phyloP scores from a whole-genome alignment of 1,140 invertebrate genomes.

The Palaemon carinicauda region DNA sequence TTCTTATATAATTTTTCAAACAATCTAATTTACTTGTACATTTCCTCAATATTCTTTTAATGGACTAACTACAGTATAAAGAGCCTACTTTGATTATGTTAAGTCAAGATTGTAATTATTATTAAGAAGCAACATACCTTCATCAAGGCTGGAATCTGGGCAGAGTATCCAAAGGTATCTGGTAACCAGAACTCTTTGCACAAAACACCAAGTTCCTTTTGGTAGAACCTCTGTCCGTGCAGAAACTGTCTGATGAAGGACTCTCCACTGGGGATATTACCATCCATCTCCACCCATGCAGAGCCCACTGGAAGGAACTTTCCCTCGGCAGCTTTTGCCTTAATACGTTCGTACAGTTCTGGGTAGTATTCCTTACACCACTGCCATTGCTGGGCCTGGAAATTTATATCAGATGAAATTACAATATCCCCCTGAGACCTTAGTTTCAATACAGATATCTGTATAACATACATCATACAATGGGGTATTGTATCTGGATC shows the following conservation, averaged over 20 bases:
- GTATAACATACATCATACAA: too few relatives aligned
- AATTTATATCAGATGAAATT: not conserved
- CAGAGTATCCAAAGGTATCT: slow-evolving; percentile 72
- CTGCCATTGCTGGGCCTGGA: slow-evolving; percentile 69
- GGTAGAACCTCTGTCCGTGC: slow-evolving; percentile 69
- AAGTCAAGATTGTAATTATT: too few relatives aligned
- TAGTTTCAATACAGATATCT: too few relatives aligned
- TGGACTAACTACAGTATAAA: too few relatives aligned
- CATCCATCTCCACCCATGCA: slow-evolving; percentile 72
- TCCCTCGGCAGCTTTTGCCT: slow-evolving; percentile 24
- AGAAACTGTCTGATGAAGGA: slow-evolving; percentile 70
- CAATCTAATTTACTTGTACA: not conserved
- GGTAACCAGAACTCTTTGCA: slow-evolving; percentile 70
- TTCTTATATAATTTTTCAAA: not conserved
- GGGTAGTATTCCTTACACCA: slow-evolving; percentile 70
- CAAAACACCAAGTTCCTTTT: slow-evolving; percentile 67
- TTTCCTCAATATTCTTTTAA: not conserved
- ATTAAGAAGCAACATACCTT: slow-evolving; percentile 61
- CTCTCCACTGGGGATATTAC: slow-evolving; percentile 70
- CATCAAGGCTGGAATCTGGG: slow-evolving; percentile 70
- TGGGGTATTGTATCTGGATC: too few relatives aligned
- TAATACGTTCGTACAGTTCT: slow-evolving; percentile 64
- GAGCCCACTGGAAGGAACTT: slow-evolving; percentile 61
- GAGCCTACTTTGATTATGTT: too few relatives aligned
- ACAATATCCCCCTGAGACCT: too few relatives aligned